phyloP scores from a whole-genome alignment of 53 echinoderm and acorn worm species.

The Glandiceps talaboti region DNA sequence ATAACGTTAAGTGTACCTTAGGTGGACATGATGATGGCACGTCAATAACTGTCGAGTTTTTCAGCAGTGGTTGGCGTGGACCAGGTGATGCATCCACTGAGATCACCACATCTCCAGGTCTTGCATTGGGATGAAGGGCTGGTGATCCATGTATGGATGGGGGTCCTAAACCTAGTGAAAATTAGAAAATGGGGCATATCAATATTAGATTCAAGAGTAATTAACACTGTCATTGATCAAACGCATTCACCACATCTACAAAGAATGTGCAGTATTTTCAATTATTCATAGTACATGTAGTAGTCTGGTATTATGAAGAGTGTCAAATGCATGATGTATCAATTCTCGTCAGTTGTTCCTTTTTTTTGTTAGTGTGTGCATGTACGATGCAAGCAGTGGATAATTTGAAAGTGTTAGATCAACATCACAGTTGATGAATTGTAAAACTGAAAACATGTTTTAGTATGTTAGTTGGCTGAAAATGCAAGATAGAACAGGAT shows the following conservation, averaged over 20 bases:
- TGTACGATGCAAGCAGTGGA: too few species aligned
- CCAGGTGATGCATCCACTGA: background rate
- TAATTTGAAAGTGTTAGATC: too few species aligned
- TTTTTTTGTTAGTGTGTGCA: too few species aligned
- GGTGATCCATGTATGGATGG: background rate
- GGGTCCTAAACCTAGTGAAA: too few species aligned
- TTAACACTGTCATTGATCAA: background rate
- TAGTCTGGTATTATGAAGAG: too few species aligned
- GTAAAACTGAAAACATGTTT: too few species aligned
- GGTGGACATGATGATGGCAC: background rate
- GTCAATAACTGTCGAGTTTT: background rate
- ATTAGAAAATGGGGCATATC: too few species aligned
- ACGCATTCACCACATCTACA: background rate
- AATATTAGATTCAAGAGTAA: background rate
- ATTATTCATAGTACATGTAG: background rate
- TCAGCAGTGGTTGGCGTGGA: background rate
- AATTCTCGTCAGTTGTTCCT: too few species aligned
- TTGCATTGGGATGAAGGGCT: background rate
- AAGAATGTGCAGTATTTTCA: background rate
- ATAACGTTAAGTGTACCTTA: too few species aligned
- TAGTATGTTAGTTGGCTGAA: too few species aligned
- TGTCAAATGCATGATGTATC: too few species aligned
- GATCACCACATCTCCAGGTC: background rate
- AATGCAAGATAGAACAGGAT: background rate
- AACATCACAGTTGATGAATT: too few species aligned